Percentiles rank a stretch among this genome's conserved stretches.
These are phyloP conservation scores for Sarcophaga carnaria DNA, from an alignment of 2,888 invertebrate genomes.

Conservation along the genomic window DNA sequence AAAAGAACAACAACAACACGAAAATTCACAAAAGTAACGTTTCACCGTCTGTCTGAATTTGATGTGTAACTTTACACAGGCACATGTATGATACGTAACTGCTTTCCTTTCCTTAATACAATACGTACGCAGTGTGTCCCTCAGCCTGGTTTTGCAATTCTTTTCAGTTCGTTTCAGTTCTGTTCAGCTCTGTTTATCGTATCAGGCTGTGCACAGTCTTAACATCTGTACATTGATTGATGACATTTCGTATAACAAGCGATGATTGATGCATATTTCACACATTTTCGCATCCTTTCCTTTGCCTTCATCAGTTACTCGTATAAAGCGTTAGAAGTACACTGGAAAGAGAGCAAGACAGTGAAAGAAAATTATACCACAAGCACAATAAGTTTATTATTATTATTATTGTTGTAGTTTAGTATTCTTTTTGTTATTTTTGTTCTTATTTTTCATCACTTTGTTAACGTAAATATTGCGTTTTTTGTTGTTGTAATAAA, in stretches of 20 bases:
- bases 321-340: constrained; percentile 25
- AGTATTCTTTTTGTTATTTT: neutral
- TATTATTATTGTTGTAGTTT: neutral
- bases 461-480: neutral
- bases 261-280: constrained; percentile 80
- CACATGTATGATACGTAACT: constrained; percentile 31
- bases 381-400: constrained; percentile 16
- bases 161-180: constrained; percentile 34
- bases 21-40: neutral
- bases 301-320: neutral
- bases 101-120: neutral
- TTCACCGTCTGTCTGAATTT: constrained; percentile 21
- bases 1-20: neutral
- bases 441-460: neutral
- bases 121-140: constrained; percentile 28
- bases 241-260: constrained; percentile 79
- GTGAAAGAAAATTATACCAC: neutral
- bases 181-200: constrained; percentile 64
- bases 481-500: neutral
- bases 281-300: constrained; percentile 73
- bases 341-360: neutral
- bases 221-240: constrained; percentile 75
- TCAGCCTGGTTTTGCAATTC: neutral
- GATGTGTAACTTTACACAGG: constrained; percentile 13
- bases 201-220: constrained; percentile 73